Conservation (phyloP, 2,113 vertebrate species). For the Cryptomyrus ogoouensis region DNA sequence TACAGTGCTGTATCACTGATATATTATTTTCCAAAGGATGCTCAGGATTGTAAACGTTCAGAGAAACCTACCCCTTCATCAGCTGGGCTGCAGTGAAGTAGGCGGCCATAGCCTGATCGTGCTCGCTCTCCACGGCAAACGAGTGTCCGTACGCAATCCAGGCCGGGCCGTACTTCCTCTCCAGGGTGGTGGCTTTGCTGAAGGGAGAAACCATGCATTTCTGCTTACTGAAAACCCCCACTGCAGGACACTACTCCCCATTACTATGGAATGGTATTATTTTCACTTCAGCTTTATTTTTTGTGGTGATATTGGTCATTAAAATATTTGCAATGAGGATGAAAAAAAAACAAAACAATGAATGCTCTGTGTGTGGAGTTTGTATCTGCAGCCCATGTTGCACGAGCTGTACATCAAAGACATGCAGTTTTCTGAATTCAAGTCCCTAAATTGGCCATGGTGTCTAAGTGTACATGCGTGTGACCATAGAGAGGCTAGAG, state of each 20-base stretch:
- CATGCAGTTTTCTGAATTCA: not conserved
- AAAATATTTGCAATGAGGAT: not conserved
- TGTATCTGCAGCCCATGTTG: not conserved
- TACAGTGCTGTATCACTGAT: not conserved
- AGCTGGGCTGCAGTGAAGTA: slow-evolving; percentile 97
- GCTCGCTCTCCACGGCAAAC: slow-evolving; percentile 94
- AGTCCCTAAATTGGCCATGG: not conserved
- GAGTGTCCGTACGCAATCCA: slow-evolving; percentile 99
- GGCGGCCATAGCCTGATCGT: slow-evolving; percentile 96
- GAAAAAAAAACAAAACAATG: not conserved
- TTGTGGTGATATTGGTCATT: not conserved
- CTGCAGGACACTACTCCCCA: not conserved
- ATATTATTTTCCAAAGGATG: not conserved
- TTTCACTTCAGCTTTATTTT: not conserved
- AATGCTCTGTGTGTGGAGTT: not conserved
- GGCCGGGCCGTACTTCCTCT: slow-evolving; percentile 89
- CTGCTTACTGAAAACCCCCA: not conserved
- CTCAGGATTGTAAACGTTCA: not conserved
- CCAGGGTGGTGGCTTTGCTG: slow-evolving; percentile 93
- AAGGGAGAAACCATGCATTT: slow-evolving; percentile 29
- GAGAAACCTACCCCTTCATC: slow-evolving; percentile 84
- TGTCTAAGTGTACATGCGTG: not conserved
- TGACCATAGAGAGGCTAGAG: not conserved
- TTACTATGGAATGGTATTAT: not conserved
- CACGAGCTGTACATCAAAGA: not conserved